Evolutionary conservation across 2,797 vertebrate species (phyloP), one percentile per base, ranked within the genome.

Genomic region (Oreortyx pictus): DNA sequence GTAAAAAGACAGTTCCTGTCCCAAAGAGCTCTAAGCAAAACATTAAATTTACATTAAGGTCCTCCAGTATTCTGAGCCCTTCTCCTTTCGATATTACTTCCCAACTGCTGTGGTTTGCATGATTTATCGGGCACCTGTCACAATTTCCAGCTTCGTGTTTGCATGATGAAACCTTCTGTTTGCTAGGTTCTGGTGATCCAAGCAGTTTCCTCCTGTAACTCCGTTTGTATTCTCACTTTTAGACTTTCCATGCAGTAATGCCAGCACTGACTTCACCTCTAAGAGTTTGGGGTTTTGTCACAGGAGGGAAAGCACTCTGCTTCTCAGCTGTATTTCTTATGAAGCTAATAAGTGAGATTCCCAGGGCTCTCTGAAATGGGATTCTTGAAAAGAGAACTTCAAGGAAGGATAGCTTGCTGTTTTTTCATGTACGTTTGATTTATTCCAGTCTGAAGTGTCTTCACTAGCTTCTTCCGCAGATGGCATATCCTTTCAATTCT

Each of bases 61-160:
- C 47, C 85, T 92, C 19, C 23, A 77, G 44, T 89, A 57, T 82
- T 93, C 81, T 65, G 59, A 86, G 72, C 76, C 35, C 16, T 89
- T 31, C 68, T 90, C 9, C 59, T 78, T 89, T 86, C 84, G 61
- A 61, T 85, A 1, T 88, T 89, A 57, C 89, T 95, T 93, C 72
- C 91, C 86, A 91, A 3, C 92, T 95, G 83, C 77, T 91, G 77
- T 77, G 77, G 74, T 82, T 95, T 94, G 78, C 87, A 91, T 95
- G 92, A 95, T 95, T 95, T 95, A 94, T 95, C 88, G 85, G 3
- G 2, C 91, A 92, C 61, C 89, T 96, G 94, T 91, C 92, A 86
- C 80, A 33, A 56, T 92, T 91, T 93, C 71, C 74, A 95, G 71
- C 65, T 82, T 73, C 60, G 47, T 78, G 31, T 94, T 94, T 94